phyloP scores from a whole-genome alignment of 2,797 vertebrate genomes.

The Sarcoramphus papa region DNA sequence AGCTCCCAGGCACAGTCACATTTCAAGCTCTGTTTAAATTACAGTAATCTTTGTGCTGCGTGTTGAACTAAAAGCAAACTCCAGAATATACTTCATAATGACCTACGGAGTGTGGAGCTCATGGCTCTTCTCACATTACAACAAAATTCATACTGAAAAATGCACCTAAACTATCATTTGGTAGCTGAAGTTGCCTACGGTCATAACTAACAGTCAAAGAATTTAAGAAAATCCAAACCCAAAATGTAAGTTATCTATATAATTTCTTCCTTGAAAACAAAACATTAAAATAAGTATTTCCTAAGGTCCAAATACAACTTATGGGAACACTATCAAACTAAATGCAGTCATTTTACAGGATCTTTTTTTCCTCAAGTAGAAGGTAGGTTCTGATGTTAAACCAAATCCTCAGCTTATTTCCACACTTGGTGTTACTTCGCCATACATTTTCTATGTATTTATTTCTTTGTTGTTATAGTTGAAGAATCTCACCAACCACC shows the following conservation, averaged over 20 bases:
- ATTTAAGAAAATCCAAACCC: background rate
- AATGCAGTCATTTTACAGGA: background rate
- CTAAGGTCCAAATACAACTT: background rate
- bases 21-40: conserved; percentile 5
- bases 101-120: background rate
- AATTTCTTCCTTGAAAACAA: background rate
- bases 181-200: background rate
- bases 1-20: conserved; percentile 18
- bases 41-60: conserved; percentile 6
- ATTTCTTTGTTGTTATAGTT: background rate
- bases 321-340: background rate
- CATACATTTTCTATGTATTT: background rate
- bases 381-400: background rate
- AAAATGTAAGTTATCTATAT: background rate
- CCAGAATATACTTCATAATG: background rate
- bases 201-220: background rate
- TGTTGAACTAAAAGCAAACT: conserved; percentile 35
- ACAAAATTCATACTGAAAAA: background rate
- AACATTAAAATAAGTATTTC: background rate
- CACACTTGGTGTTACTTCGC: background rate
- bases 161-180: background rate
- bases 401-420: background rate
- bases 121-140: background rate
- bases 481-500: background rate
- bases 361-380: background rate